Evolutionary conservation across 2,888 invertebrate genomes (phyloP).

Genomic region (Malthinus flaveolus): DNA sequence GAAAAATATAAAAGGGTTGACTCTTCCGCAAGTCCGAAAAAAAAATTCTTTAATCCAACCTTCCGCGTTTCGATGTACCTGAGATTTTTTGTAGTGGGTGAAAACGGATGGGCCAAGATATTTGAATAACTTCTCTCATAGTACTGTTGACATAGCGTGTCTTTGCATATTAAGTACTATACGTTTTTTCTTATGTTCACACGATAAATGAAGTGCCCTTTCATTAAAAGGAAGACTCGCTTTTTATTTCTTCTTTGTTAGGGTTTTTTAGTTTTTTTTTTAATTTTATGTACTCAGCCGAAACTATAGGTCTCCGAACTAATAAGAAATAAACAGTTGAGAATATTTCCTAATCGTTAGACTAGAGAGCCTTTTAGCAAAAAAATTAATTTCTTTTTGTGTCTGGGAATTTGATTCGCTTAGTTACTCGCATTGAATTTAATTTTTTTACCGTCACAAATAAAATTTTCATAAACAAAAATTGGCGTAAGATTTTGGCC

Average conservation of each 20-base stretch:
- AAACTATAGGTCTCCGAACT: constrained; percentile 10
- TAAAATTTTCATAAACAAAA: not conserved
- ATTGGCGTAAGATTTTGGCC: not conserved
- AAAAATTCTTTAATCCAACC: constrained; percentile 39
- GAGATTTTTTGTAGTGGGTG: constrained; percentile 52
- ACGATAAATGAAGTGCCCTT: constrained; percentile 47
- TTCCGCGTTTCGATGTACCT: constrained; percentile 46
- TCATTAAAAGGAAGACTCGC: constrained; percentile 26
- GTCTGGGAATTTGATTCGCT: constrained; percentile 12
- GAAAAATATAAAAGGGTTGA: constrained; percentile 43
- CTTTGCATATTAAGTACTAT: constrained; percentile 54
- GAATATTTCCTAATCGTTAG: constrained; percentile 5
- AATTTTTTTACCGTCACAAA: too few species aligned
- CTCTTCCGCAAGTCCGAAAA: constrained; percentile 45
- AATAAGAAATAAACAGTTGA: constrained; percentile 12
- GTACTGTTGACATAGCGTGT: constrained; percentile 55
- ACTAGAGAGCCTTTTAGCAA: constrained; percentile 3
- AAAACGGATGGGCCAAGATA: constrained; percentile 28
- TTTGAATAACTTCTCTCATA: constrained; percentile 34
- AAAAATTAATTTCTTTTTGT: constrained; percentile 14
- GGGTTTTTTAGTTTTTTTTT: constrained; percentile 18
- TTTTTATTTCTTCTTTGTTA: constrained; percentile 20
- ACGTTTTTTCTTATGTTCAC: constrained; percentile 51
- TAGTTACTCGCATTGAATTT: not conserved
- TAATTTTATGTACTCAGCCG: constrained; percentile 9